Percentiles rank a stretch among this genome's conserved stretches.
These are phyloP conservation scores for Propithecus perrieri DNA, from an alignment of 2,797 vertebrate species.

Conservation along the genomic window DNA sequence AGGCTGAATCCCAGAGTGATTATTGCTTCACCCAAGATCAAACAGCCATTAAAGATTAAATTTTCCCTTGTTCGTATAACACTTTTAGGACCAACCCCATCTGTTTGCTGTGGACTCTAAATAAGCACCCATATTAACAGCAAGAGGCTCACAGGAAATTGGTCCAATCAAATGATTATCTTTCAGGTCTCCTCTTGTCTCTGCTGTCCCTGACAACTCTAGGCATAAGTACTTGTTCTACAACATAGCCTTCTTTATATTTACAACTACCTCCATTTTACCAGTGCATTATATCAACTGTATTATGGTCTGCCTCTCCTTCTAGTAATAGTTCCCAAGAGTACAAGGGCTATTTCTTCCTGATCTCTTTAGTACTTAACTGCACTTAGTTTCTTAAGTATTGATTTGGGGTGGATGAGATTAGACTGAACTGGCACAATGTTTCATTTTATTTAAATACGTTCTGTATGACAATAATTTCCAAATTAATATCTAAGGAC, in stretches of 20 bases:
- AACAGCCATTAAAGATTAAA: neutral
- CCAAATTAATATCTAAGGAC: neutral
- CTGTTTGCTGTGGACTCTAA: neutral
- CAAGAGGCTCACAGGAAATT: neutral
- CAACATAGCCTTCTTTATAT: neutral
- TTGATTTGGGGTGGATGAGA: neutral
- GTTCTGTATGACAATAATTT: neutral
- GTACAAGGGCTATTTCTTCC: neutral
- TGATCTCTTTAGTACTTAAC: neutral
- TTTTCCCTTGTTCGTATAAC: neutral
- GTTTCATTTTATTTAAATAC: neutral
- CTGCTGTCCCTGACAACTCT: neutral
- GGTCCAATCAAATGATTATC: neutral
- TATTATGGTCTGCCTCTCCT: neutral
- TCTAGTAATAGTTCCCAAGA: neutral
- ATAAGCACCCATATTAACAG: neutral
- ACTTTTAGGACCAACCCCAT: neutral
- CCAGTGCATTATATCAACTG: neutral
- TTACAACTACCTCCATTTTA: neutral
- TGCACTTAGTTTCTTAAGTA: neutral
- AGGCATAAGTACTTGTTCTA: neutral
- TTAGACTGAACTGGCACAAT: neutral
- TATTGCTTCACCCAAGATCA: neutral
- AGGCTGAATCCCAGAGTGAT: neutral
- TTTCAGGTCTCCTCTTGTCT: neutral